Evolutionary conservation across 2,888 invertebrate genomes (phyloP).

Genomic region (Latrodectus hesperus): DNA sequence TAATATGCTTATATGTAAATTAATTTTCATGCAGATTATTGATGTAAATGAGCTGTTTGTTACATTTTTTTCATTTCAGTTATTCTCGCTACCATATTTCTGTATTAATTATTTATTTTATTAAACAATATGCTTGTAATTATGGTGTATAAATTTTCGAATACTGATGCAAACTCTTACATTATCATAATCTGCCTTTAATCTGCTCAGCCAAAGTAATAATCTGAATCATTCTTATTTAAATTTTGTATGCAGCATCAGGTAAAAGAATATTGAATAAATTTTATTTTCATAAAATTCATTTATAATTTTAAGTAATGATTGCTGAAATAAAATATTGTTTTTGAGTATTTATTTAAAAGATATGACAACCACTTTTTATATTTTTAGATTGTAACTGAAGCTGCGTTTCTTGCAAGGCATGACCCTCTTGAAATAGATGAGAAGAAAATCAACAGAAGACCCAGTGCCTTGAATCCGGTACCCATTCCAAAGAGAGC

Average conservation of each 20-base stretch:
- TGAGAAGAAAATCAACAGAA: conserved; percentile 80
- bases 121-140: too few relatives aligned
- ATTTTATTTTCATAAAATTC: background rate
- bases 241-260: background rate
- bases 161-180: too few relatives aligned
- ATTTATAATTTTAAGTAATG: background rate
- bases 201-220: too few relatives aligned
- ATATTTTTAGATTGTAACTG: conserved; percentile 81
- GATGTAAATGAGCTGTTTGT: too few relatives aligned
- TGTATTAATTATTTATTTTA: too few relatives aligned
- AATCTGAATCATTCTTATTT: background rate
- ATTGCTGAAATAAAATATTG: background rate
- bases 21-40: too few relatives aligned
- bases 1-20: too few relatives aligned
- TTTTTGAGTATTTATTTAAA: background rate
- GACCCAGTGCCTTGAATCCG: conserved; percentile 8
- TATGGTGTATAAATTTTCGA: too few relatives aligned
- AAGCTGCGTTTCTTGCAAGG: conserved; percentile 82
- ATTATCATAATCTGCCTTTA: too few relatives aligned
- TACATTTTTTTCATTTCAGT: too few relatives aligned
- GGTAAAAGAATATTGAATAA: background rate
- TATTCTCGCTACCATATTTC: too few relatives aligned
- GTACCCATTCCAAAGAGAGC: background rate
- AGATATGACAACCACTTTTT: background rate
- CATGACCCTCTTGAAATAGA: conserved; percentile 87